These are phyloP conservation scores for Recurvirostra avosetta DNA, from an alignment of 2,113 vertebrate species.

Conservation along the genomic window DNA sequence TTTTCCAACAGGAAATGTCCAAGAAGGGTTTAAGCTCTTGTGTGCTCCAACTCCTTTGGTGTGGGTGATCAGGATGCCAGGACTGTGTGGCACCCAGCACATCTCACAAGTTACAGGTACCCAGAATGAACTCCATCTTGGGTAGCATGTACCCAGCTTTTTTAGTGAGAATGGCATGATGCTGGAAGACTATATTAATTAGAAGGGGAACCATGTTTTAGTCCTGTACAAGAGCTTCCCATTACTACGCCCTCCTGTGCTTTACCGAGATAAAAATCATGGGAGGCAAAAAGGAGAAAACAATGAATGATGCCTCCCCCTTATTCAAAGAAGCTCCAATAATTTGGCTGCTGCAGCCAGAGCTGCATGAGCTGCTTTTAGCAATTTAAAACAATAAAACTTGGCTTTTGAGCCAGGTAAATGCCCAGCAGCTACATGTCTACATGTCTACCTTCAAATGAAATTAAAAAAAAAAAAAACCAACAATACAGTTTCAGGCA, in stretches of 20 bases:
- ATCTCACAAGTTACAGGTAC: not conserved
- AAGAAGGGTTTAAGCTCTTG: not conserved
- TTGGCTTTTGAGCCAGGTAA: not conserved
- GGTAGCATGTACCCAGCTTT: not conserved
- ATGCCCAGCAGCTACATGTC: not conserved
- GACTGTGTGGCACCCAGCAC: not conserved
- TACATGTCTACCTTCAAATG: not conserved
- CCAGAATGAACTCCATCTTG: not conserved
- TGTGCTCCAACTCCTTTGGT: not conserved
- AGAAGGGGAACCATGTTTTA: not conserved
- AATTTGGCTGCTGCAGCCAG: not conserved
- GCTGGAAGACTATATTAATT: not conserved
- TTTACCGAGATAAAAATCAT: not conserved
- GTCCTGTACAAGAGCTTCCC: not conserved
- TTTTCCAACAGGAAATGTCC: not conserved
- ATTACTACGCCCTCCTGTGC: not conserved
- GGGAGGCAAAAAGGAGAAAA: not conserved
- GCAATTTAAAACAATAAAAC: not conserved
- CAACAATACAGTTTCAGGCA: not conserved
- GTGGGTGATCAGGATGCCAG: not conserved
- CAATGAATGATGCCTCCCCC: fast-evolving
- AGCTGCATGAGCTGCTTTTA: not conserved
- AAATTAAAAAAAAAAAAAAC: not conserved
- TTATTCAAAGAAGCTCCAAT: not conserved
- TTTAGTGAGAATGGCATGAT: not conserved